Conservation (phyloP, 2,113 vertebrate genomes). For the Chloropsis cyanopogon region DNA sequence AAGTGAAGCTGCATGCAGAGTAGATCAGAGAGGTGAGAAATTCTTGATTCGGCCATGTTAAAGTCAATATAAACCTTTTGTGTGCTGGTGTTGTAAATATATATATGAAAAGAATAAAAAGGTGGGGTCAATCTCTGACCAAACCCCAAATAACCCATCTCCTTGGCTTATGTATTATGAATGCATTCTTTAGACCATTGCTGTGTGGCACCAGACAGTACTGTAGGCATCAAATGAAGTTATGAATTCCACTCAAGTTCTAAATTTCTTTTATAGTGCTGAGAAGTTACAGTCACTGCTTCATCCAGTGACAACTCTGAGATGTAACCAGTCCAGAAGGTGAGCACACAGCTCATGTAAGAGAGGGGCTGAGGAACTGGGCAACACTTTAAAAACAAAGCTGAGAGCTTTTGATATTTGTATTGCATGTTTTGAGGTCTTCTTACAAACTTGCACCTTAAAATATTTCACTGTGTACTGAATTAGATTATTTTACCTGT, state of each 20-base stretch:
- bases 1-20: background rate
- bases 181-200: background rate
- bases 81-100: background rate
- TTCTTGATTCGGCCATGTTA: background rate
- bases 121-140: background rate
- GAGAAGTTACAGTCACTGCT: background rate
- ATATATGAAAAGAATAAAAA: background rate
- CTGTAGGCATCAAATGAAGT: slow-evolving; percentile 13
- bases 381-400: background rate
- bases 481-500: background rate
- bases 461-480: background rate
- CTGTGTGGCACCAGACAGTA: background rate
- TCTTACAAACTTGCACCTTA: background rate
- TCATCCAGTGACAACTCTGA: background rate
- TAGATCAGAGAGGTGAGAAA: background rate
- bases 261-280: background rate
- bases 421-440: background rate
- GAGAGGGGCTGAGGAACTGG: background rate
- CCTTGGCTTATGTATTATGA: background rate
- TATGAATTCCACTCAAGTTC: background rate
- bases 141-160: background rate
- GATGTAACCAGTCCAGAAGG: background rate
- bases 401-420: background rate
- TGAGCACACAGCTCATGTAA: background rate
- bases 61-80: background rate